These are phyloP conservation scores for Chalcis sispes DNA, from an alignment of 2,888 invertebrate genomes.

Conservation along the genomic window DNA sequence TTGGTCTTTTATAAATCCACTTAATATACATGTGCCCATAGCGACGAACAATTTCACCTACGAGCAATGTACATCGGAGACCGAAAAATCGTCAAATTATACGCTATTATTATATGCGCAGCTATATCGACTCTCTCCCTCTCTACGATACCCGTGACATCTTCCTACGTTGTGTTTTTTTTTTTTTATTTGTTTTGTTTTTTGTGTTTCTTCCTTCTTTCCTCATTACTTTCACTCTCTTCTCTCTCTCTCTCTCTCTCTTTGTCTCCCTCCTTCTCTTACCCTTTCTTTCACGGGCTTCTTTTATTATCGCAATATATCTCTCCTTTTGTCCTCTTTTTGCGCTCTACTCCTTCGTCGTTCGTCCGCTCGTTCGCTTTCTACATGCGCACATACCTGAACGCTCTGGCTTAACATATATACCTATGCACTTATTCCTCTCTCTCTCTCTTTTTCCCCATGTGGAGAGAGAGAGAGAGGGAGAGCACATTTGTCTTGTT, in stretches of 20 bases:
- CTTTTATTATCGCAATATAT: constrained; percentile 56
- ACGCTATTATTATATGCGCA: constrained; percentile 36
- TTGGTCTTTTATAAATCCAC: too few relatives aligned
- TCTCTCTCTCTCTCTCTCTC: constrained; percentile 16
- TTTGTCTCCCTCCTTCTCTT: constrained; percentile 23
- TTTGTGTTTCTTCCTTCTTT: neutral
- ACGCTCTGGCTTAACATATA: too few relatives aligned
- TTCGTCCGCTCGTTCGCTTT: neutral
- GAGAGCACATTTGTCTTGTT: constrained; percentile 62
- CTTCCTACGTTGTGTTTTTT: constrained; percentile 39
- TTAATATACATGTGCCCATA: neutral
- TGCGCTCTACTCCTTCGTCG: constrained; percentile 15
- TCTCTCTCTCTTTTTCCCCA: too few relatives aligned
- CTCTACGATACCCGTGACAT: constrained; percentile 35
- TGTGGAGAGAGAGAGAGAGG: too few relatives aligned
- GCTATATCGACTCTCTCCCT: constrained; percentile 18
- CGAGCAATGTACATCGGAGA: neutral
- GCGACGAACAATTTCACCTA: neutral
- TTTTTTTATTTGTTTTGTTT: constrained; percentile 20
- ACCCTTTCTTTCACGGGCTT: constrained; percentile 52
- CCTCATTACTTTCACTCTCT: constrained; percentile 29
- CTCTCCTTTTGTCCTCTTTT: constrained; percentile 54
- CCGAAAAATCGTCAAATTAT: constrained; percentile 37
- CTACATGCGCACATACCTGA: constrained; percentile 5
- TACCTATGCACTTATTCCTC: too few relatives aligned